Percentiles rank a stretch among this genome's conserved stretches.
Conservation (phyloP, 2,113 vertebrate genomes). For the Amblyopsis rosae region DNA sequence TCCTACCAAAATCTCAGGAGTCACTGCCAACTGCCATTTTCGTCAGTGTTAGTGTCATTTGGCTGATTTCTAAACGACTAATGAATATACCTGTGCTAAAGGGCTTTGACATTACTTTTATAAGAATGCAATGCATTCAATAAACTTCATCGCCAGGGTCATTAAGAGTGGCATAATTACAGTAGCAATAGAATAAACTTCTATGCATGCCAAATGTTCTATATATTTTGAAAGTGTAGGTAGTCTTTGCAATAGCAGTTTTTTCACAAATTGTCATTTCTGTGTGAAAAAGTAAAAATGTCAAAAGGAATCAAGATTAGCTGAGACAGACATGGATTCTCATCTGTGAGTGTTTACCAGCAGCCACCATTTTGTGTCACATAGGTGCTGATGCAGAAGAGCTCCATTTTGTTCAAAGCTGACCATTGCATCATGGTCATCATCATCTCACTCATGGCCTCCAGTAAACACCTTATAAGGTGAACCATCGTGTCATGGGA, state of each 20-base stretch:
- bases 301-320: too few species aligned
- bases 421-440: conserved; percentile 37
- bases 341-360: too few species aligned
- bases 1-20: conserved; percentile 26
- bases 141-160: not conserved
- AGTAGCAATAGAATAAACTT: too few species aligned
- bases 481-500: conserved; percentile 64
- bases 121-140: not conserved
- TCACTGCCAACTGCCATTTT: conserved; percentile 47
- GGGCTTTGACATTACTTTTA: conserved; percentile 29
- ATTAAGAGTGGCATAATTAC: too few species aligned
- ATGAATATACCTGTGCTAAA: conserved; percentile 43
- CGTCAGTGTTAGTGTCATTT: conserved; percentile 30
- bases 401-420: conserved; percentile 42
- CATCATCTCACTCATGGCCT: conserved; percentile 55
- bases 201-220: too few species aligned
- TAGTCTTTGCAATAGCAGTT: too few species aligned
- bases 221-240: too few species aligned
- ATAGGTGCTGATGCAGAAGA: conserved; percentile 52
- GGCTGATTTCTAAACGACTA: conserved; percentile 23
- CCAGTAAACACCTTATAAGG: conserved; percentile 60
- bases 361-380: conserved; percentile 2
- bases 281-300: too few species aligned
- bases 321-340: too few species aligned
- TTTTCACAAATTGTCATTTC: too few species aligned